Percentiles rank a stretch among this genome's conserved stretches.
Conservation (phyloP, 2,113 vertebrate genomes). For the Puffinus mauretanicus region DNA sequence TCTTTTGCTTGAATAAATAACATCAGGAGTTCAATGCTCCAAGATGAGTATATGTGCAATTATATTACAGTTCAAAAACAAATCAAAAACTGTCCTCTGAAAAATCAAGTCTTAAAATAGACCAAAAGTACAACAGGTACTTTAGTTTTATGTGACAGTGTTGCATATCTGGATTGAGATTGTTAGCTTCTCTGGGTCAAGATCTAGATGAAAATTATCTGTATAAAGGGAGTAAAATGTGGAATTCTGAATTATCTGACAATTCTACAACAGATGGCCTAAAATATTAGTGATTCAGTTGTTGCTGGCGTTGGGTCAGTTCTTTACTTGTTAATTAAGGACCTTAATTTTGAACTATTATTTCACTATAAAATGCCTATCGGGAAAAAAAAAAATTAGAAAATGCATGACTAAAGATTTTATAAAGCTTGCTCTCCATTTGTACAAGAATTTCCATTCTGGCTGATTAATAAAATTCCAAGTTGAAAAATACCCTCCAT, state of each 20-base stretch:
- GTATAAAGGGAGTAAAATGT: slow-evolving; percentile 32
- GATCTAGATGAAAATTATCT: slow-evolving; percentile 6
- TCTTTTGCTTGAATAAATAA: slow-evolving; percentile 21
- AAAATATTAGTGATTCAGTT: slow-evolving; percentile 50
- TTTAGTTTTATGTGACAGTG: neutral
- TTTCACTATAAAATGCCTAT: neutral
- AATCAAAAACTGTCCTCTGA: neutral
- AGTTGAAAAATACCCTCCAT: neutral
- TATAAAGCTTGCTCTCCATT: neutral
- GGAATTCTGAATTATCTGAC: slow-evolving; percentile 24
- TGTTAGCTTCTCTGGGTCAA: neutral
- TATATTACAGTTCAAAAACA: neutral
- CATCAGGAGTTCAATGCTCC: neutral
- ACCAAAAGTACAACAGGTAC: neutral
- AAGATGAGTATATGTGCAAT: neutral
- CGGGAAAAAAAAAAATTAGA: accelerated
- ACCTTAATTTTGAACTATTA: slow-evolving; percentile 45
- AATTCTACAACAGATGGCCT: slow-evolving; percentile 50
- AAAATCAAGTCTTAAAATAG: slow-evolving; percentile 35
- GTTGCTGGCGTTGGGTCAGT: slow-evolving; percentile 42
- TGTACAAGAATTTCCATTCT: neutral
- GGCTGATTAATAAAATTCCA: neutral
- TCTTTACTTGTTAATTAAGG: slow-evolving; percentile 46
- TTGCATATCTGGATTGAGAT: neutral
- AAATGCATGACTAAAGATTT: neutral